Evolutionary conservation across 2,797 vertebrate species (phyloP), one percentile per base, ranked within the genome.

Genomic region (Nyctibius grandis): DNA sequence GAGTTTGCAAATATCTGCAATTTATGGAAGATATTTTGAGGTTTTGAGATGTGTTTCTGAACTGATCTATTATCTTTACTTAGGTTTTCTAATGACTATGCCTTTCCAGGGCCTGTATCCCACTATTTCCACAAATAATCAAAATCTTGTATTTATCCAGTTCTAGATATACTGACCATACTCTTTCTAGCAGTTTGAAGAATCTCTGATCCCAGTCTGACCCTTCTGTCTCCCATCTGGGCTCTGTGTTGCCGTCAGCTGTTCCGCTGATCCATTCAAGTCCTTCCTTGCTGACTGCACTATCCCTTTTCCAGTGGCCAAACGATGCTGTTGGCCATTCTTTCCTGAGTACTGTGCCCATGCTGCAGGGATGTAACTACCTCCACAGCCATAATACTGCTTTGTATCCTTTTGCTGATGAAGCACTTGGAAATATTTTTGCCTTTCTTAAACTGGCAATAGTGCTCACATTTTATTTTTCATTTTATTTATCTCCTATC

Each of bases 261-360:
- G 10, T 51, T 70, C 22, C 0, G 1, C 40, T 64, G 20, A 21
- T 60, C 57, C 19, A 4, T 31, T 57, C 31, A 68, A 50, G 53
- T 48, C 54, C 34, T 73, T 34, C 26, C 45, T 84, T 61, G 54
- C 36, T 57, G 48, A 36, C 8, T 44, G 11, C 23, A 23, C 0
- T 0, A 21, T 20, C 40, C 11, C 5, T 70, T 22, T 70, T 75
- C 31, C 54, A 89, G 50, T 1, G 15, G 70, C 38, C 42, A 61
- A 50, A 34, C 0, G 0, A 15, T 51, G 26, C 6, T 8, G 2
- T n/a, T 59, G 53, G 14, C 51, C 50, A 54, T 15, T 15, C 33
- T 75, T 1, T 0, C 34, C n/a, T 68, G 29, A 73, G 20, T n/a
- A 31, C 68, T 47, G 6, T 40, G 47, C 26, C 47, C n/a, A 9